Percentiles rank a stretch among this genome's conserved stretches.
These are phyloP conservation scores for Perizoma affinitatum DNA, from an alignment of 2,888 invertebrate species.

Conservation along the genomic window DNA sequence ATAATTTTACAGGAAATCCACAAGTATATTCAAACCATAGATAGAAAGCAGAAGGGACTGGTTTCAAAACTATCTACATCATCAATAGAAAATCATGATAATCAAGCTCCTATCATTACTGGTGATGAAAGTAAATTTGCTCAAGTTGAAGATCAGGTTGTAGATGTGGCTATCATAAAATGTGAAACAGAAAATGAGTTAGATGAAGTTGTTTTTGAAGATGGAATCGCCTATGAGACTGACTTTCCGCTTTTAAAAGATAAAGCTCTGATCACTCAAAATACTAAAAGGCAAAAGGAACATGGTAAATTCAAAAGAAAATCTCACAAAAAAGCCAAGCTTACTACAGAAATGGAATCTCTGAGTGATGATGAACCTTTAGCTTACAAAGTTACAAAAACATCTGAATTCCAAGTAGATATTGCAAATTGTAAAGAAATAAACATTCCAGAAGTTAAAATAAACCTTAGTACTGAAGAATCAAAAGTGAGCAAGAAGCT, in stretches of 20 bases:
- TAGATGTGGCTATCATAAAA: neutral
- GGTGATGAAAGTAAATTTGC: neutral
- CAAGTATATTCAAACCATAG: slow-evolving; percentile 4
- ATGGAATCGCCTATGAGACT: neutral
- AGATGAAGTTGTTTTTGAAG: slow-evolving; percentile 1
- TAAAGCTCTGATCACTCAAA: neutral
- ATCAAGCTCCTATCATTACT: slow-evolving; percentile 1
- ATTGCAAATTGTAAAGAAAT: neutral
- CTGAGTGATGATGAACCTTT: slow-evolving; percentile 49
- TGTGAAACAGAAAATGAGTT: neutral
- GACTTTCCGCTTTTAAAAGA: neutral
- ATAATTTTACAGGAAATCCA: slow-evolving; percentile 4
- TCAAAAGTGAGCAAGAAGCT: slow-evolving; percentile 4
- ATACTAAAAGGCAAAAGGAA: slow-evolving; percentile 1
- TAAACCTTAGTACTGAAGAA: neutral
- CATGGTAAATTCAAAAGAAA: neutral
- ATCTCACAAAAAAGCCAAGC: neutral
- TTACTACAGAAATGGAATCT: slow-evolving; percentile 10
- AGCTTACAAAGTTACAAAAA: slow-evolving; percentile 34
- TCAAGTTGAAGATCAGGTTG: neutral
- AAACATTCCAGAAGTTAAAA: slow-evolving; percentile 1
- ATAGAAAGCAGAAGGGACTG: slow-evolving; percentile 2
- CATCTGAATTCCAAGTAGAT: slow-evolving; percentile 12
- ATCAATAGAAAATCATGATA: slow-evolving; percentile 1
- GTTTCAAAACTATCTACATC: slow-evolving; percentile 7